Evolutionary conservation across 2,797 vertebrate species (phyloP).

Genomic region (Trematomus bernacchii): DNA sequence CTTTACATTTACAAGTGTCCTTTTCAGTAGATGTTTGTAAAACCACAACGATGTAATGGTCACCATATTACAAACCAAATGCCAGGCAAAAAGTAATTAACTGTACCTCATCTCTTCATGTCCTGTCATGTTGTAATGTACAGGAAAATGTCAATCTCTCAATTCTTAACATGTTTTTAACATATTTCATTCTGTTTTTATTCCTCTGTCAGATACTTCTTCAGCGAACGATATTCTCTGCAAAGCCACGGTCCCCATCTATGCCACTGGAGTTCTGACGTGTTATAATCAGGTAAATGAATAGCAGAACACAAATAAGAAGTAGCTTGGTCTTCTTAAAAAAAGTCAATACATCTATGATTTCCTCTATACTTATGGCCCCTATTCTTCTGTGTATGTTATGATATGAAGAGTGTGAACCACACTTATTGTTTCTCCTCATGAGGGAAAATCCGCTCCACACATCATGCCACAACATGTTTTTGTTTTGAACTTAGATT

Average conservation of each 20-base stretch:
- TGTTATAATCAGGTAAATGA: slow-evolving; percentile 96
- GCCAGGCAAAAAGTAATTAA: neutral
- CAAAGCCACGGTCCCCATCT: slow-evolving; percentile 99
- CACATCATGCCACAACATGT: slow-evolving; percentile 25
- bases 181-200: neutral
- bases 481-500: slow-evolving; percentile 45
- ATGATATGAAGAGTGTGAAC: neutral
- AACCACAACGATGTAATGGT: slow-evolving; percentile 35
- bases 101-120: neutral
- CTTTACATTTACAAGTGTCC: slow-evolving; percentile 20
- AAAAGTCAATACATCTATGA: neutral
- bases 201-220: slow-evolving; percentile 85
- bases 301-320: neutral
- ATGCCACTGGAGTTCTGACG: slow-evolving; percentile 97
- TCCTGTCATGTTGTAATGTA: slow-evolving; percentile 1
- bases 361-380: neutral
- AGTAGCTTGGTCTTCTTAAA: too few relatives aligned
- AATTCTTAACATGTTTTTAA: neutral
- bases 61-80: slow-evolving; percentile 18
- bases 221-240: slow-evolving; percentile 95
- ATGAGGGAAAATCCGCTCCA: slow-evolving; percentile 26
- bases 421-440: slow-evolving; percentile 29
- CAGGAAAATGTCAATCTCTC: neutral
- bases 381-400: neutral
- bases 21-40: slow-evolving; percentile 32